phyloP scores from a whole-genome alignment of 1,140 invertebrate species.

The Drosophila willistoni region DNA sequence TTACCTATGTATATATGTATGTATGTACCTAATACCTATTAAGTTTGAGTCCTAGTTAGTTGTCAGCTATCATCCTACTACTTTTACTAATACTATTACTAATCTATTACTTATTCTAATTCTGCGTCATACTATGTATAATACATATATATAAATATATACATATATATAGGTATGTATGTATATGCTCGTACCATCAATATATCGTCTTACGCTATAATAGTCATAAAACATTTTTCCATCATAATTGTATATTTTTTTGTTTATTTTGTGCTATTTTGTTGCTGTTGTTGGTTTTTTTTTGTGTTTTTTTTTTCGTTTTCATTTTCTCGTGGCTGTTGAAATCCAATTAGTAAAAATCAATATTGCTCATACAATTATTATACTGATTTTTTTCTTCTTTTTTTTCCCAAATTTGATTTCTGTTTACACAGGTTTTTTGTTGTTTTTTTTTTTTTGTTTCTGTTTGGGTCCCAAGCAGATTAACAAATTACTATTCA shows the following conservation, averaged over 20 bases:
- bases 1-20: no score
- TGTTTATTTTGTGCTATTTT: constrained; percentile 5
- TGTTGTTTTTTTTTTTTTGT: neutral
- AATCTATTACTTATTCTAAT: no score
- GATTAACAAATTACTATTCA: constrained; percentile 58
- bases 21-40: neutral
- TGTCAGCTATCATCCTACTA: no score
- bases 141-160: no score
- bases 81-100: no score
- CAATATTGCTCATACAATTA: constrained; percentile 76
- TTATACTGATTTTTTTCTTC: constrained; percentile 57
- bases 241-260: constrained; percentile 9
- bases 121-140: no score
- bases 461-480: constrained; percentile 21
- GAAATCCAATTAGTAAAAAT: constrained; percentile 78
- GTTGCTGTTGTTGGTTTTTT: constrained; percentile 8
- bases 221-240: constrained; percentile 12
- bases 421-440: neutral
- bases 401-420: neutral
- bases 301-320: constrained; percentile 34
- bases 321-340: constrained; percentile 53
- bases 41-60: neutral
- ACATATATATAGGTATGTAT: no score
- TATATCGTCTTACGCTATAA: constrained; percentile 1
- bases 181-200: no score